Evolutionary conservation across 2,888 invertebrate species (phyloP).

Genomic region (Callosobruchus maculatus): DNA sequence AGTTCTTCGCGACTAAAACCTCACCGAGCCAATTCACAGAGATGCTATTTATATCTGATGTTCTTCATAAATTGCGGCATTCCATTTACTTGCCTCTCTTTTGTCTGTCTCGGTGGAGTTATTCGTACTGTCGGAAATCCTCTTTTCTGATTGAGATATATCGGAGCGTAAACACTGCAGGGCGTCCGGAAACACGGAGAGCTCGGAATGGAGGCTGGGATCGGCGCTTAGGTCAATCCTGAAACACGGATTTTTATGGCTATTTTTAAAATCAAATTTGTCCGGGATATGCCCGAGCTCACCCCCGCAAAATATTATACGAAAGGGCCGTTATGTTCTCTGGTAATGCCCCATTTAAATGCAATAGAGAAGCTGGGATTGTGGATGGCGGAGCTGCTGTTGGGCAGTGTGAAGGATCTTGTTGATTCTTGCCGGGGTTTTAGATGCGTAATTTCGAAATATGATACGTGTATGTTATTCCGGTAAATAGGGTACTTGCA

Average conservation of each 20-base stretch:
- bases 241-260: not conserved
- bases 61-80: slow-evolving; percentile 6
- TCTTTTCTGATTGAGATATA: slow-evolving; percentile 39
- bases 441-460: no score
- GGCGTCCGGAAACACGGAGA: slow-evolving; percentile 6
- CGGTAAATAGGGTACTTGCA: no score
- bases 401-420: not conserved
- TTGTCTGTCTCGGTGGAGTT: slow-evolving; percentile 27
- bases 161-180: slow-evolving; percentile 32
- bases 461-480: no score
- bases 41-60: not conserved
- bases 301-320: not conserved
- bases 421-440: not conserved
- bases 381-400: not conserved
- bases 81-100: not conserved
- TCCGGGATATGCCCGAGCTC: not conserved
- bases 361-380: not conserved
- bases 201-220: not conserved
- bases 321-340: not conserved
- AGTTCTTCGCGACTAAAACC: not conserved
- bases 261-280: not conserved
- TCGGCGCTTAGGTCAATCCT: not conserved
- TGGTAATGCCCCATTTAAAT: not conserved
- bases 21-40: not conserved
- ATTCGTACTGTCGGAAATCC: slow-evolving; percentile 39